Evolutionary conservation across 2,888 invertebrate genomes (phyloP).

Genomic region (Andrena hattorfiana): DNA sequence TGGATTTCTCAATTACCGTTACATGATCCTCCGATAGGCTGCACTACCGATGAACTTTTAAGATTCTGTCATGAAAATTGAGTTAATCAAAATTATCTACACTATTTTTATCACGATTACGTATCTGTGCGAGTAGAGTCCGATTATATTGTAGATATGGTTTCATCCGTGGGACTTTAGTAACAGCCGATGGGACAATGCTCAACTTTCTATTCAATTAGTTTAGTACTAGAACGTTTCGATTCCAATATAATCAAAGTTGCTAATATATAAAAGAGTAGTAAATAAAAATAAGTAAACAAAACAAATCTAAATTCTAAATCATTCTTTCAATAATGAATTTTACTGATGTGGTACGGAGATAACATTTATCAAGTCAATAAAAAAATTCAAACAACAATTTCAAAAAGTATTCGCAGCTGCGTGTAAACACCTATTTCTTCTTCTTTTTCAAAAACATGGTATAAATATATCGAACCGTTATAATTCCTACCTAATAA

Average conservation of each 20-base stretch:
- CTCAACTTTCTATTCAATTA: too few species aligned
- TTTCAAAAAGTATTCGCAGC: too few species aligned
- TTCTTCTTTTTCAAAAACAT: too few species aligned
- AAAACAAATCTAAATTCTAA: not conserved
- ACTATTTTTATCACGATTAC: not conserved
- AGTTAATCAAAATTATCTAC: not conserved
- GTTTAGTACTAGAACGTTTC: too few species aligned
- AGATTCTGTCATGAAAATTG: not conserved
- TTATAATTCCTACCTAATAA: too few species aligned
- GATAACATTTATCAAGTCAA: not conserved
- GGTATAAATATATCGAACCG: too few species aligned
- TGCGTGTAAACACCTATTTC: too few species aligned
- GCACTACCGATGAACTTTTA: not conserved
- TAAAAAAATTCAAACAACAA: too few species aligned
- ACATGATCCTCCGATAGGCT: not conserved
- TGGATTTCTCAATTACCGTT: constrained; percentile 1
- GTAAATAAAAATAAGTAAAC: too few species aligned
- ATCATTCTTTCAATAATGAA: not conserved
- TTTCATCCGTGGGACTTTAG: not conserved
- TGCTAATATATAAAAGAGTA: too few species aligned
- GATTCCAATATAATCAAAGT: too few species aligned
- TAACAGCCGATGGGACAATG: too few species aligned
- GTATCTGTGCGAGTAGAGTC: not conserved
- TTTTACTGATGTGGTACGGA: not conserved
- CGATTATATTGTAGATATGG: not conserved